Evolutionary conservation across 2,113 vertebrate genomes (phyloP).

Genomic region (Lophochroa leadbeateri): DNA sequence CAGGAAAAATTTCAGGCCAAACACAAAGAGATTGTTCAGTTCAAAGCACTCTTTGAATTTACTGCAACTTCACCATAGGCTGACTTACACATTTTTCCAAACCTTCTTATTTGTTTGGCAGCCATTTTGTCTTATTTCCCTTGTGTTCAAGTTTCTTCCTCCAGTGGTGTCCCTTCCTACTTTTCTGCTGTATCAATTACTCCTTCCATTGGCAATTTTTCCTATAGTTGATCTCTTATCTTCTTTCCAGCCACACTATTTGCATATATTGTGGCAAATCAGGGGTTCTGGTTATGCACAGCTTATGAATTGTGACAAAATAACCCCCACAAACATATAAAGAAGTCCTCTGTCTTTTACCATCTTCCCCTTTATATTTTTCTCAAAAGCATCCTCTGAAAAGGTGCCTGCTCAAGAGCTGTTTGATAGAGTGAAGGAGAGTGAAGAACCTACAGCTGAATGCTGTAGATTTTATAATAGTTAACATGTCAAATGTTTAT

Average conservation of each 20-base stretch:
- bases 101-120: neutral
- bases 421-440: neutral
- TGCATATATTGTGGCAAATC: neutral
- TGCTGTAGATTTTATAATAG: neutral
- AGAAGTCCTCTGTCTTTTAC: neutral
- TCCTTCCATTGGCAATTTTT: neutral
- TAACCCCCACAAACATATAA: neutral
- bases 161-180: neutral
- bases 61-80: neutral
- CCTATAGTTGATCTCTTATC: neutral
- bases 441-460: neutral
- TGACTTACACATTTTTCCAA: neutral
- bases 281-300: neutral
- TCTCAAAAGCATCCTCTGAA: neutral
- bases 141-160: neutral
- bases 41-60: neutral
- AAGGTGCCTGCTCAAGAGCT: neutral
- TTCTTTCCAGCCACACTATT: neutral
- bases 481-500: neutral
- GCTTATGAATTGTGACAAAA: neutral
- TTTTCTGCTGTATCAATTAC: neutral
- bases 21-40: neutral
- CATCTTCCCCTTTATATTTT: neutral
- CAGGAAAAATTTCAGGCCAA: neutral
- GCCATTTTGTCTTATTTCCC: neutral